Evolutionary conservation across 2,888 invertebrate genomes (phyloP).

Genomic region (Tuta absoluta): DNA sequence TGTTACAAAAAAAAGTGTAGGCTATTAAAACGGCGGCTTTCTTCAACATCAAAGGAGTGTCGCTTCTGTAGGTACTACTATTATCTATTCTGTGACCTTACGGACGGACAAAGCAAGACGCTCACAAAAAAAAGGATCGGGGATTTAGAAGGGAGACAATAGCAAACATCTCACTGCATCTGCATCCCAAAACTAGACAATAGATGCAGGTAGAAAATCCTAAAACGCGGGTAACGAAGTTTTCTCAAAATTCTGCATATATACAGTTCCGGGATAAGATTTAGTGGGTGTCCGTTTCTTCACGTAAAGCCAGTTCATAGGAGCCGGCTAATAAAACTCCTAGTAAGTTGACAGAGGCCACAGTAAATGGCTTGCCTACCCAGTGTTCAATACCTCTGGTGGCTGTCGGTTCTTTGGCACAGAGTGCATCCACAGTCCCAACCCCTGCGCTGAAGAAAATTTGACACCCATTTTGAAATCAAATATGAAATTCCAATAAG

Average conservation of each 20-base stretch:
- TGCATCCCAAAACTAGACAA: constrained; percentile 47
- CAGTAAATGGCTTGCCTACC: constrained; percentile 29
- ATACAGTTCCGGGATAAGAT: constrained; percentile 34
- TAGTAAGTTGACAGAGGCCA: not conserved
- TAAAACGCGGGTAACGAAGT: constrained; percentile 61
- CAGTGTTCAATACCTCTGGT: constrained; percentile 65
- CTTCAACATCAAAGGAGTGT: no score
- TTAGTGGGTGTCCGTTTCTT: constrained; percentile 69
- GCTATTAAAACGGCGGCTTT: no score
- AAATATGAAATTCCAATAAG: not conserved
- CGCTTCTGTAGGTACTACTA: no score
- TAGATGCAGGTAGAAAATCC: constrained; percentile 58
- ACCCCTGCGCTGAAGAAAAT: constrained; percentile 64
- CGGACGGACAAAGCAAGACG: not conserved
- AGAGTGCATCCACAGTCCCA: constrained; percentile 61
- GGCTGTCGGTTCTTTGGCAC: constrained; percentile 62
- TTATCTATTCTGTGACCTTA: no score
- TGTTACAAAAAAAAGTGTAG: no score
- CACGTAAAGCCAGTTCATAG: constrained; percentile 63
- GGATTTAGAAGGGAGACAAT: not conserved
- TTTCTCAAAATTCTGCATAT: constrained; percentile 44
- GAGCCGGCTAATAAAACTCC: constrained; percentile 53
- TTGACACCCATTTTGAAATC: constrained; percentile 63
- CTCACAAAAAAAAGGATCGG: constrained; percentile 2
- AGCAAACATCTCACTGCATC: not conserved